Conservation (phyloP, 35 echinoderm and acorn worm genomes). For the Stichopus chloronotus region DNA sequence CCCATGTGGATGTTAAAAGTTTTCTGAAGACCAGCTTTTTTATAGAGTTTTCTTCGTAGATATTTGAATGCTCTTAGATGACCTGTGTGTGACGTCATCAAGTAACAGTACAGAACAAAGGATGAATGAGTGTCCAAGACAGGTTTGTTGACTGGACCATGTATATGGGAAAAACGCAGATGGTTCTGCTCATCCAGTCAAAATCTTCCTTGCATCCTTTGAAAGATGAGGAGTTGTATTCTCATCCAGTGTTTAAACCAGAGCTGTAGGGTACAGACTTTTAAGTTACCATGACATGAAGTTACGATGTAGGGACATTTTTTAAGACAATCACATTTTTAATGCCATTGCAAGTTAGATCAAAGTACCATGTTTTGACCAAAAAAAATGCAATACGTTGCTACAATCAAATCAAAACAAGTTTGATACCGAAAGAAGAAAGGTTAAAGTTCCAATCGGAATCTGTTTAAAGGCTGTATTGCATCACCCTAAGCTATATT, state of each 20-base stretch:
- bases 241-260: background rate
- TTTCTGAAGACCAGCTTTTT: background rate
- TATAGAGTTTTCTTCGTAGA: background rate
- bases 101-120: background rate
- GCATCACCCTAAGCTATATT: too few relatives aligned
- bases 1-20: background rate
- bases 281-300: background rate
- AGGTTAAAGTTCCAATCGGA: too few relatives aligned
- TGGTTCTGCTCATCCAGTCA: background rate
- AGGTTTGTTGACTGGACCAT: background rate
- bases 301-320: background rate
- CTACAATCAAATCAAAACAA: background rate
- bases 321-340: background rate
- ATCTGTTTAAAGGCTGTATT: too few relatives aligned
- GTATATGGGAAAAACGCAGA: background rate
- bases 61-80: background rate
- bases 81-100: background rate
- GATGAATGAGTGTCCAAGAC: background rate
- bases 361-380: background rate
- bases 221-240: background rate
- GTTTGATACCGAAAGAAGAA: background rate
- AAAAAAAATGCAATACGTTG: background rate
- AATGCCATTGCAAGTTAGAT: background rate
- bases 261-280: background rate
- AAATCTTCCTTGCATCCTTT: conserved; percentile 1